Evolutionary conservation across 2,888 invertebrate species (phyloP).

Genomic region (Brachyptera risi): DNA sequence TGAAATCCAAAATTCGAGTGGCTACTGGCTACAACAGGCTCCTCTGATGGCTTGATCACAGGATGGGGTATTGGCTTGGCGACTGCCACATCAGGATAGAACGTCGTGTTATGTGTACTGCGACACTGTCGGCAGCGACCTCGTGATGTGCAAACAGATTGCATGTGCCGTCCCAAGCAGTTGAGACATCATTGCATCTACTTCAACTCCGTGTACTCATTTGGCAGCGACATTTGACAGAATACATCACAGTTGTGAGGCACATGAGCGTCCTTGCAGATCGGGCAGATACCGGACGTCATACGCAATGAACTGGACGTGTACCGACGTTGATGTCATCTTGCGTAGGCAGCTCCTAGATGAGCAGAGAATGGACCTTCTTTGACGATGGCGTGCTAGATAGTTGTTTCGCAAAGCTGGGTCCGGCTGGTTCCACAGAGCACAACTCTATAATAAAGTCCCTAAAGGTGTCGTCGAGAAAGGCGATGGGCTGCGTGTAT

Average conservation of each 20-base stretch:
- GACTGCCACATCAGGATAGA: background rate
- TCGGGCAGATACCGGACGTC: background rate
- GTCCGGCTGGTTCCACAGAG: background rate
- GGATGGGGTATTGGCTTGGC: background rate
- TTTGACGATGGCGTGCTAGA: background rate
- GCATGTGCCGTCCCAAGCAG: background rate
- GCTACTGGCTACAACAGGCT: background rate
- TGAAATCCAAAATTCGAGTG: no score
- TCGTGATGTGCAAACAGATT: background rate
- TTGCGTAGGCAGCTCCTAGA: background rate
- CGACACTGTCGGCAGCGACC: background rate
- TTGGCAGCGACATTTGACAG: background rate
- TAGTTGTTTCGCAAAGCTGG: background rate
- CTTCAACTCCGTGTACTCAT: background rate
- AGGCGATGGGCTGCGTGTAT: background rate
- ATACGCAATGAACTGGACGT: background rate
- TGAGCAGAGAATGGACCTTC: background rate
- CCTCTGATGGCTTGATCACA: background rate
- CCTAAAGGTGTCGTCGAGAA: background rate
- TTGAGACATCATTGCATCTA: background rate
- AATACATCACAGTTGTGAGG: background rate
- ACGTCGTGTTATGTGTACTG: background rate
- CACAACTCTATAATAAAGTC: background rate
- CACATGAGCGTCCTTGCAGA: background rate
- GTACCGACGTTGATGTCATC: background rate